Percentiles rank a stretch among this genome's conserved stretches.
These are phyloP conservation scores for Armadillidium nasatum DNA, from an alignment of 1,140 invertebrate genomes.

Conservation along the genomic window DNA sequence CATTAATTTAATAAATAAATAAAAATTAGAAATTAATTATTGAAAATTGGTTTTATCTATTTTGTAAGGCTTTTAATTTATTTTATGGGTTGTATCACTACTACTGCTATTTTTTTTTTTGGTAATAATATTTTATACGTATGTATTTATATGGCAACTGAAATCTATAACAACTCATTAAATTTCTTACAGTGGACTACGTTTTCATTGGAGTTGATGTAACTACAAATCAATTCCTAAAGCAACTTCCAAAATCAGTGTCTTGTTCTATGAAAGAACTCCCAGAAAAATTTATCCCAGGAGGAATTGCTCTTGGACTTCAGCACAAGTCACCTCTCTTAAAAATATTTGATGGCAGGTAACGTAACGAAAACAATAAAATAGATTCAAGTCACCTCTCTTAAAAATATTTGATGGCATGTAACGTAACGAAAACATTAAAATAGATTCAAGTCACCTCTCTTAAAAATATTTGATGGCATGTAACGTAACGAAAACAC, in stretches of 20 bases:
- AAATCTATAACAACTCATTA: too few species aligned
- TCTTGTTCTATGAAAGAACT: slow-evolving; percentile 38
- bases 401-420: slow-evolving; percentile 34
- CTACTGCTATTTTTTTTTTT: too few species aligned
- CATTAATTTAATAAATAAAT: background rate
- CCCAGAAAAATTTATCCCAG: slow-evolving; percentile 30
- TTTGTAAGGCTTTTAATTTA: too few species aligned
- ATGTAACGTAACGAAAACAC: slow-evolving; percentile 24
- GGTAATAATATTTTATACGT: too few species aligned
- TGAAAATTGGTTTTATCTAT: too few species aligned
- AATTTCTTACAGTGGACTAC: slow-evolving; percentile 30
- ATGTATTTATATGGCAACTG: too few species aligned
- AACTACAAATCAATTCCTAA: slow-evolving; percentile 36
- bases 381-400: slow-evolving; percentile 33
- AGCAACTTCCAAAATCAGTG: slow-evolving; percentile 12
- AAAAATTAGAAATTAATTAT: too few species aligned
- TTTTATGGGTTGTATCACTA: too few species aligned
- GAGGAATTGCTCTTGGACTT: slow-evolving; percentile 39
- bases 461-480: slow-evolving; percentile 33
- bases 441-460: slow-evolving; percentile 29
- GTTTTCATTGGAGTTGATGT: slow-evolving; percentile 43
- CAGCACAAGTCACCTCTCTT: slow-evolving; percentile 37
- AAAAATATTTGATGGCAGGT: slow-evolving; percentile 37
- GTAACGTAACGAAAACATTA: slow-evolving; percentile 11
- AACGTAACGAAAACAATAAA: background rate